A percentile compares a stretch with the other conserved stretches of the same genome.
Conservation (phyloP, 2,888 invertebrate species). For the Aphidius colemani region DNA sequence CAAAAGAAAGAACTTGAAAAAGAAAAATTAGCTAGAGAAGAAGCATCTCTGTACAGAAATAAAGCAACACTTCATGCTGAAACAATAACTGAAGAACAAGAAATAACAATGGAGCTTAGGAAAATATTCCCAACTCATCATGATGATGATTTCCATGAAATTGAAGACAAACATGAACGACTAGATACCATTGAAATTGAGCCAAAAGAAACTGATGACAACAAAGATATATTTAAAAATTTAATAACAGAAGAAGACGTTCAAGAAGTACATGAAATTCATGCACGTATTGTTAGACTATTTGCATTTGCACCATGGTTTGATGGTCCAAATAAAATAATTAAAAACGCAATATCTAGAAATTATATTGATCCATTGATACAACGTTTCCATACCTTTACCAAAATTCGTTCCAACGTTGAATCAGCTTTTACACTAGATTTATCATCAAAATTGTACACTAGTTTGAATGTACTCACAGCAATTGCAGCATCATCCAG, state of each 20-base stretch:
- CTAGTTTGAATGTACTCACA: slow-evolving; percentile 66
- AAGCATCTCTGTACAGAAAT: slow-evolving; percentile 77
- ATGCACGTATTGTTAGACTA: slow-evolving; percentile 66
- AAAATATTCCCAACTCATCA: slow-evolving; percentile 73
- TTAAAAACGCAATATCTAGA: slow-evolving; percentile 21
- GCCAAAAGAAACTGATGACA: slow-evolving; percentile 46
- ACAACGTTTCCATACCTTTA: slow-evolving; percentile 67
- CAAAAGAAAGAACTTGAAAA: slow-evolving; percentile 73
- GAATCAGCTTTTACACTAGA: slow-evolving; percentile 51
- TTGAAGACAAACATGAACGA: slow-evolving; percentile 59
- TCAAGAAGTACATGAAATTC: slow-evolving; percentile 66
- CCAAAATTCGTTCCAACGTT: slow-evolving; percentile 36
- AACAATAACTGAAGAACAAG: slow-evolving; percentile 72
- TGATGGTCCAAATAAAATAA: slow-evolving; percentile 46
- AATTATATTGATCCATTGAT: slow-evolving; percentile 64
- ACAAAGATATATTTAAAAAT: slow-evolving; percentile 37
- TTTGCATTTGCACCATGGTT: slow-evolving; percentile 69
- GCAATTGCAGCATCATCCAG: slow-evolving; percentile 62
- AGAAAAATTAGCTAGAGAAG: slow-evolving; percentile 71
- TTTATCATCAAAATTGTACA: slow-evolving; percentile 56
- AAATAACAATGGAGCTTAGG: slow-evolving; percentile 68
- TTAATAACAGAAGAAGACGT: slow-evolving; percentile 65
- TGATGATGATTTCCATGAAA: slow-evolving; percentile 73
- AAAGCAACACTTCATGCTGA: slow-evolving; percentile 70
- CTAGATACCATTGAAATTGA: slow-evolving; percentile 23